Percentiles rank a stretch among this genome's conserved stretches.
phyloP scores from a whole-genome alignment of 1,140 invertebrate genomes.

The Reticulitermes speratus region DNA sequence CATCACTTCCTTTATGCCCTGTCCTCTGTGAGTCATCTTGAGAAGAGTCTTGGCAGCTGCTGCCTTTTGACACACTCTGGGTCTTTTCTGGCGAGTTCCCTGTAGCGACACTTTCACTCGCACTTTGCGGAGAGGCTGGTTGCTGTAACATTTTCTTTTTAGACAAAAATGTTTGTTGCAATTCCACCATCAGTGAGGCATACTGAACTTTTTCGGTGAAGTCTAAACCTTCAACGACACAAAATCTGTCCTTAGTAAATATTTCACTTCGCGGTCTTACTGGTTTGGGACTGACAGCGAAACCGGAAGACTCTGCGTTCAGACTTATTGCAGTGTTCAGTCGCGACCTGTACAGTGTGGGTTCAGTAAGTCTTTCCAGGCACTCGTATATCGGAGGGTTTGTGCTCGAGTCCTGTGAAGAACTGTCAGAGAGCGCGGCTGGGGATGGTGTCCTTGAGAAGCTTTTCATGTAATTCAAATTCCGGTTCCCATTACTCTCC shows the following conservation, averaged over 20 bases:
- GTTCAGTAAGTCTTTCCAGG: conserved; percentile 48
- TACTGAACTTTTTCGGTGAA: conserved; percentile 42
- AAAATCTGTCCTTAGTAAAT: conserved; percentile 2
- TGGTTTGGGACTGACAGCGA: conserved; percentile 37
- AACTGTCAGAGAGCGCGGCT: conserved; percentile 45
- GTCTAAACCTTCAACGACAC: conserved; percentile 24
- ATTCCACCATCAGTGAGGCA: conserved; percentile 51
- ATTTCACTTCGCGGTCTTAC: conserved; percentile 41
- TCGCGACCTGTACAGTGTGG: conserved; percentile 45
- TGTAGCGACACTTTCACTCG: conserved; percentile 24
- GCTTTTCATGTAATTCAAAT: conserved; percentile 49
- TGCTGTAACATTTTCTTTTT: conserved; percentile 30
- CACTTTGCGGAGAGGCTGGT: conserved; percentile 39
- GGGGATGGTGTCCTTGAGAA: conserved; percentile 50
- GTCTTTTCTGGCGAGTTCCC: conserved; percentile 38
- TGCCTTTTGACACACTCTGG: conserved; percentile 38
- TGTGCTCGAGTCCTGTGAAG: conserved; percentile 41
- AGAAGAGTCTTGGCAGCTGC: conserved; percentile 37
- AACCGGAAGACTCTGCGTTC: neutral
- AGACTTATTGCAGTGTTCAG: conserved; percentile 44
- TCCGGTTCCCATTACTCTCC: conserved; percentile 26
- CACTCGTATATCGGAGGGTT: conserved; percentile 49
- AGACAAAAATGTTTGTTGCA: conserved; percentile 41
- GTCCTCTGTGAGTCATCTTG: conserved; percentile 37
- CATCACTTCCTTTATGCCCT: conserved; percentile 45